Evolutionary conservation across 1,140 invertebrate species (phyloP), one percentile per base, ranked within the genome.

Genomic region (Adelges cooleyi): DNA sequence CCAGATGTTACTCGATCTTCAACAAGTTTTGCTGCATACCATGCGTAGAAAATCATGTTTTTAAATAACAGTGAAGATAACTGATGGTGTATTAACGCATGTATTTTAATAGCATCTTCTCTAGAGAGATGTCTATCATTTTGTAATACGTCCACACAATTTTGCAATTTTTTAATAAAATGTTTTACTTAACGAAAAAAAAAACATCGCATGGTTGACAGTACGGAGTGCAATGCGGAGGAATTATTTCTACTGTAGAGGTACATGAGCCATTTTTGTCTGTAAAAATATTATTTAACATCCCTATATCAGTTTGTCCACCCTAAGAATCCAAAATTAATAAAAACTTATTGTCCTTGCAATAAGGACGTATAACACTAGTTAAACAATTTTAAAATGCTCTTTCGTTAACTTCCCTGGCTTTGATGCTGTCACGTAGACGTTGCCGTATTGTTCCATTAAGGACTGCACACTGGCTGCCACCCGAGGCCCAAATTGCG

Each of bases 151-250:
- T 33, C 17, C 0, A 66, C 25, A 44, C 36, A 38, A 56, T 70
- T 65, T 36, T 69, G 66, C 3, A 70, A 1, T 8, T 46, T 44
- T 69, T 67, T 0, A 68, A 50, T 8, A 68, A 69, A 50, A 53
- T 69, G 68, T 71, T 72, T 8, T 71, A 52, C 48, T 72, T 69
- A 2, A 67, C n/a, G 36, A 70, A 70, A 65, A 72, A 71, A 52
- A 69, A 72, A 1, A 70, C 68, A 56, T 72, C 67, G 29, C 68
- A 71, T 4, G 68, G 67, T 49, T 72, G 71, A 17, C 15, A 38
- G 2, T 69, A 22, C 0, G 68, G 68, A 3, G 69, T 70, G 33
- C 68, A 70, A 13, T 69, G 67, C 13, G 68, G 66, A 1, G 71
- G 54, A 36, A 72, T 69, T 29, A 69, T 40, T 69, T 69, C 68